A percentile compares a stretch with the other conserved stretches of the same genome.
Conservation (phyloP, 1,140 invertebrate species). For the Agraylea sexmaculata region DNA sequence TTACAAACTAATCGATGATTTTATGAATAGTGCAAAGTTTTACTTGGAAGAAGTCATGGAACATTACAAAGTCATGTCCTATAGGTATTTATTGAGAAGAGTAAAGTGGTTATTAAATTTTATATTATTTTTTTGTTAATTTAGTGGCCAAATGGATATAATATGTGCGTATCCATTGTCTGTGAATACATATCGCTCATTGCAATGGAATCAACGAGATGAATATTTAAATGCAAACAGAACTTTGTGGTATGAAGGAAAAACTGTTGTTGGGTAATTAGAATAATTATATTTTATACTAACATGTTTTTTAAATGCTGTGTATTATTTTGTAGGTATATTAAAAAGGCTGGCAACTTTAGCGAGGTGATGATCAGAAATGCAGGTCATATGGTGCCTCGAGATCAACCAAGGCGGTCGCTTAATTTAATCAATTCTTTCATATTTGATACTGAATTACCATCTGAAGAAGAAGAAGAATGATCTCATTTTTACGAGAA, state of each 20-base stretch:
- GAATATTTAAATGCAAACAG: conserved; percentile 46
- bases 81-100: conserved; percentile 28
- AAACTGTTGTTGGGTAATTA: conserved; percentile 30
- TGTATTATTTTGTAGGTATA: conserved; percentile 41
- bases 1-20: conserved; percentile 53
- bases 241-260: conserved; percentile 32
- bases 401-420: conserved; percentile 42
- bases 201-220: conserved; percentile 53
- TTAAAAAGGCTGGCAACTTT: conserved; percentile 45
- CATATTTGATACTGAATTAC: no score
- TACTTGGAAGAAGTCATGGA: conserved; percentile 52
- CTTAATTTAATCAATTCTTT: conserved; percentile 12
- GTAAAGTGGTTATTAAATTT: conserved; percentile 1
- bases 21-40: conserved; percentile 66
- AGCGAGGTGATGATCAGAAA: conserved; percentile 51
- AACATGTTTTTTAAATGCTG: background rate
- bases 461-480: no score
- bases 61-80: conserved; percentile 51
- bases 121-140: conserved; percentile 36
- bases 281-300: conserved; percentile 1
- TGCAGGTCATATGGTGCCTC: conserved; percentile 56
- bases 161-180: conserved; percentile 72
- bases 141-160: conserved; percentile 76
- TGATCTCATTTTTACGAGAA: no score
- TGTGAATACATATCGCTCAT: conserved; percentile 51